Conservation (phyloP, 2,888 invertebrate species). For the Ecliptopera silaceata region DNA sequence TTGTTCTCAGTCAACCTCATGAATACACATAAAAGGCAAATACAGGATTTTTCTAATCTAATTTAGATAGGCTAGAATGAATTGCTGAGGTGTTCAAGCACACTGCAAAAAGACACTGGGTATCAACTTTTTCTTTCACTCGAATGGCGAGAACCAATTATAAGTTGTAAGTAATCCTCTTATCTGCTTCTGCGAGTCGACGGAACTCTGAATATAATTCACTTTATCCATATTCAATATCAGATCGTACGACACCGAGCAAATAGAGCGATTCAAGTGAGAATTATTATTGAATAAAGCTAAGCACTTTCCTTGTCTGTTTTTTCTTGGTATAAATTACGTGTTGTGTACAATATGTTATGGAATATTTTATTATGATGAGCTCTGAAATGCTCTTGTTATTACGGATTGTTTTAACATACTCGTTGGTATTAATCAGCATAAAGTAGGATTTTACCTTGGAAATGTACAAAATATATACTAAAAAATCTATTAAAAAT, state of each 20-base stretch:
- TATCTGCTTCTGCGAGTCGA: conserved; percentile 70
- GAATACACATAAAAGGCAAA: conserved; percentile 22
- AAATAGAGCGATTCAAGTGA: conserved; percentile 81
- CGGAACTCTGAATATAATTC: conserved; percentile 77
- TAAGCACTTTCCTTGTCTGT: conserved; percentile 69
- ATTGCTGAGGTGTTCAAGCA: conserved; percentile 53
- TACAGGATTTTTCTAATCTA: conserved; percentile 47
- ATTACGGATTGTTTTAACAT: too few relatives aligned
- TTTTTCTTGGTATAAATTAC: conserved; percentile 73
- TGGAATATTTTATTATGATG: conserved; percentile 36
- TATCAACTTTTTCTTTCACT: conserved; percentile 62
- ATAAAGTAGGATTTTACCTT: too few relatives aligned
- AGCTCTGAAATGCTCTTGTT: too few relatives aligned
- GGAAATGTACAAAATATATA: too few relatives aligned
- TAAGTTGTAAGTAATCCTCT: conserved; percentile 81
- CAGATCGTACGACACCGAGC: conserved; percentile 77
- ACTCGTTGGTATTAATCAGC: too few relatives aligned
- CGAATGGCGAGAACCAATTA: conserved; percentile 78
- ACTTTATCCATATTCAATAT: conserved; percentile 82
- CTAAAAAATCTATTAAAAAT: too few relatives aligned
- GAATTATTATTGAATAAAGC: conserved; percentile 81
- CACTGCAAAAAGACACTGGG: conserved; percentile 51
- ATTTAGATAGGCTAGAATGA: conserved; percentile 45
- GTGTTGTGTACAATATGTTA: conserved; percentile 64
- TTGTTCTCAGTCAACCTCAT: too few relatives aligned